Percentiles rank a stretch among this genome's conserved stretches.
Conservation (phyloP, 2,113 vertebrate species). For the Romanogobio albipinnatus region DNA sequence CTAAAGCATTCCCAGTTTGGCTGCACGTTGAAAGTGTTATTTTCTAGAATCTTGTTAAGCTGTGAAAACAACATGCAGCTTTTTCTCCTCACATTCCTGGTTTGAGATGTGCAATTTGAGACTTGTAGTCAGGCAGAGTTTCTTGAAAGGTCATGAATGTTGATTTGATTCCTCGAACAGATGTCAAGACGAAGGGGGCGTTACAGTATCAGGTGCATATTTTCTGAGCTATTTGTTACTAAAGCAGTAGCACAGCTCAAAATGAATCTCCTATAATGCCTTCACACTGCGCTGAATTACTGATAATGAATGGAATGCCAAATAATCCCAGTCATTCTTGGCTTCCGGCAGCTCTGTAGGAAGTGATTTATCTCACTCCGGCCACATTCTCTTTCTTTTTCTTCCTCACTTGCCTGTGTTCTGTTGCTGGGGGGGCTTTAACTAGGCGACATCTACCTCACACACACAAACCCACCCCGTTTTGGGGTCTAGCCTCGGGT, state of each 20-base stretch:
- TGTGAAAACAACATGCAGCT: background rate
- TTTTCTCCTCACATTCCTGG: background rate
- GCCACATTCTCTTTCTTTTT: background rate
- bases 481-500: constrained; percentile 21
- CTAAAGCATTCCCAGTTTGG: background rate
- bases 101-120: constrained; percentile 14
- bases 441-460: constrained; percentile 3
- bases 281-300: background rate
- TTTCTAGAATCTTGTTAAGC: constrained; percentile 22
- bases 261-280: constrained; percentile 9
- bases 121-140: constrained; percentile 5
- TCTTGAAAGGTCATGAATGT: constrained; percentile 38
- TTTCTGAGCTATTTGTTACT: constrained; percentile 14
- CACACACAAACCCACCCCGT: background rate
- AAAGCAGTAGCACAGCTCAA: background rate
- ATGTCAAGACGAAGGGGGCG: constrained; percentile 5
- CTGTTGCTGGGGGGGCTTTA: constrained; percentile 11
- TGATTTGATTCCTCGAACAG: constrained; percentile 29
- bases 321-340: constrained; percentile 3
- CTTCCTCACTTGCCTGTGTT: background rate
- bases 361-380: constrained; percentile 1
- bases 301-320: constrained; percentile 15
- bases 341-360: background rate
- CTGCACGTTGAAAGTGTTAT: constrained; percentile 5
- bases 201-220: constrained; percentile 21